phyloP scores from a whole-genome alignment of 2,113 vertebrate species.

The Martes martes region DNA sequence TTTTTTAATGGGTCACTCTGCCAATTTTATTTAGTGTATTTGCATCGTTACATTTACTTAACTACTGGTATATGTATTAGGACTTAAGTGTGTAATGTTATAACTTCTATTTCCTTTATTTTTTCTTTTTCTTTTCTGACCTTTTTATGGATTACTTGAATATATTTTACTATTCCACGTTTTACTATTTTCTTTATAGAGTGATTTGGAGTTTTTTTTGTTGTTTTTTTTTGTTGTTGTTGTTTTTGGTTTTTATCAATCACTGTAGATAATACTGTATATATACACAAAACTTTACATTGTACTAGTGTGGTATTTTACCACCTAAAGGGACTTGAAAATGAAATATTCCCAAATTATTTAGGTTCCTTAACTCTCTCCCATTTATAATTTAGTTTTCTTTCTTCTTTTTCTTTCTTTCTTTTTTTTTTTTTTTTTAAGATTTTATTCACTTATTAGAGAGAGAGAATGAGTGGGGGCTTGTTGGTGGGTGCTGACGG shows the following conservation, averaged over 20 bases:
- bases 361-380: background rate
- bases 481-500: rapidly evolving
- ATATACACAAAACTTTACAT: background rate
- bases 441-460: background rate
- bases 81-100: background rate
- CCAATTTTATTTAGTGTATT: background rate
- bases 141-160: background rate
- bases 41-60: background rate
- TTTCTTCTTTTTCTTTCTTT: background rate
- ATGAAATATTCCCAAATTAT: background rate
- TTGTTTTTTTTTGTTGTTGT: no score
- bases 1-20: background rate
- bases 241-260: background rate
- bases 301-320: background rate
- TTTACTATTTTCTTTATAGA: background rate
- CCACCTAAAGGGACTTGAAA: background rate
- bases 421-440: background rate
- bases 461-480: background rate
- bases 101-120: background rate
- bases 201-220: background rate
- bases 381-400: background rate
- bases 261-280: background rate
- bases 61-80: background rate
- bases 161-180: background rate
- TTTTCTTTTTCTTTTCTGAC: background rate